Evolutionary conservation across 2,888 invertebrate genomes (phyloP).

Genomic region (Nasonovia ribisnigri): DNA sequence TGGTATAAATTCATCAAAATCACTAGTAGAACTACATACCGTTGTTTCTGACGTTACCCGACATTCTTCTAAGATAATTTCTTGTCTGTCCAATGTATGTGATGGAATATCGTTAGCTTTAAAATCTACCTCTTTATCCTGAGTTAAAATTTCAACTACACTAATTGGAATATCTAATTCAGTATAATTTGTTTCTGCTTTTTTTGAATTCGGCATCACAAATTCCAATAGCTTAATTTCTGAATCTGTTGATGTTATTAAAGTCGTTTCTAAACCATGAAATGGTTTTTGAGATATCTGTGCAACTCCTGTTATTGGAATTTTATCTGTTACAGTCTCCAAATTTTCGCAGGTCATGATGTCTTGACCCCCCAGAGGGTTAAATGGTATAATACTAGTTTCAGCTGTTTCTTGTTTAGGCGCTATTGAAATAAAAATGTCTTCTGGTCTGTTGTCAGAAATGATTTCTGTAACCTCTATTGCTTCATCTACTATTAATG

Average conservation of each 20-base stretch:
- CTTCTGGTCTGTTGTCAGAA: constrained; percentile 69
- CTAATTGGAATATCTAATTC: constrained; percentile 69
- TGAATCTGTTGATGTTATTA: constrained; percentile 56
- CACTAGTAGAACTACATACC: constrained; percentile 36
- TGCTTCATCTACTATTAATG: constrained; percentile 42
- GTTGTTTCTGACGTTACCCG: constrained; percentile 69
- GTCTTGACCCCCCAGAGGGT: constrained; percentile 72
- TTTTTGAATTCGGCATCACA: constrained; percentile 60
- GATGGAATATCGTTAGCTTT: constrained; percentile 71
- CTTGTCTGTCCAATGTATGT: constrained; percentile 69
- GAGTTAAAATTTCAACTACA: constrained; percentile 71
- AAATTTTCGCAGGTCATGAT: constrained; percentile 69
- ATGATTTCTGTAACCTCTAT: constrained; percentile 67
- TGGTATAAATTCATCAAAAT: constrained; percentile 44
- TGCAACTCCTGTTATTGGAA: constrained; percentile 70
- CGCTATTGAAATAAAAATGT: constrained; percentile 66
- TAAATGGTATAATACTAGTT: constrained; percentile 68
- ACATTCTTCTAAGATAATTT: constrained; percentile 71
- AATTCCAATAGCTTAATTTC: constrained; percentile 51
- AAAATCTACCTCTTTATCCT: constrained; percentile 68
- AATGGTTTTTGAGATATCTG: constrained; percentile 73
- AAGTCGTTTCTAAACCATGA: constrained; percentile 40
- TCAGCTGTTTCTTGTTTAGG: constrained; percentile 67
- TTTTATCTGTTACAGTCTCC: constrained; percentile 62
- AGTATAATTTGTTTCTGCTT: constrained; percentile 70